phyloP scores from a whole-genome alignment of 2,113 vertebrate species.

The Chloebia gouldiae region DNA sequence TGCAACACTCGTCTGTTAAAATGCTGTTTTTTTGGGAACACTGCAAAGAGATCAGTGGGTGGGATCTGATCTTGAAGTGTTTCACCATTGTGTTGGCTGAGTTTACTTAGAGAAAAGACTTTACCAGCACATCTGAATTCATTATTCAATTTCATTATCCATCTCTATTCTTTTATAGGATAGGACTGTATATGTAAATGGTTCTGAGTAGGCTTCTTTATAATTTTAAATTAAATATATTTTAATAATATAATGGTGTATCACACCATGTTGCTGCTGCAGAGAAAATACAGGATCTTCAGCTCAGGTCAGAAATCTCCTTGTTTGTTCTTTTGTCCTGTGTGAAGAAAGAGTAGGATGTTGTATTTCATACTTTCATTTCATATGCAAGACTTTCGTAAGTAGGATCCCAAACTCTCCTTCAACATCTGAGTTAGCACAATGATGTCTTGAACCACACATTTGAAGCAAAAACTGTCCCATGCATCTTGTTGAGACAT shows the following conservation, averaged over 20 bases:
- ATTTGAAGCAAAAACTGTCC: not conserved
- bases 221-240: not conserved
- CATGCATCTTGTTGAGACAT: not conserved
- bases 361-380: not conserved
- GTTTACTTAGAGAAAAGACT: not conserved
- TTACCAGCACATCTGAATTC: not conserved
- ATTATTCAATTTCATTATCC: not conserved
- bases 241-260: not conserved
- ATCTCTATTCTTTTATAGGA: not conserved
- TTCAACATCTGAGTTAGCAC: not conserved
- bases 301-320: not conserved
- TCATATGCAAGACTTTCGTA: not conserved
- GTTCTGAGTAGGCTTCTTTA: not conserved
- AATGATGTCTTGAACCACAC: not conserved
- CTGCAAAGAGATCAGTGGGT: not conserved
- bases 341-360: not conserved
- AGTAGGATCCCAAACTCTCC: not conserved
- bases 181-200: not conserved
- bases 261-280: not conserved
- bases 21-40: not conserved
- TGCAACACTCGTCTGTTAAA: not conserved
- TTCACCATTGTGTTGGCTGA: fast-evolving
- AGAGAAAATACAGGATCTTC: not conserved
- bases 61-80: not conserved
- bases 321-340: not conserved